Conservation (phyloP, 2,888 invertebrate genomes). For the Microplitis deprimator region DNA sequence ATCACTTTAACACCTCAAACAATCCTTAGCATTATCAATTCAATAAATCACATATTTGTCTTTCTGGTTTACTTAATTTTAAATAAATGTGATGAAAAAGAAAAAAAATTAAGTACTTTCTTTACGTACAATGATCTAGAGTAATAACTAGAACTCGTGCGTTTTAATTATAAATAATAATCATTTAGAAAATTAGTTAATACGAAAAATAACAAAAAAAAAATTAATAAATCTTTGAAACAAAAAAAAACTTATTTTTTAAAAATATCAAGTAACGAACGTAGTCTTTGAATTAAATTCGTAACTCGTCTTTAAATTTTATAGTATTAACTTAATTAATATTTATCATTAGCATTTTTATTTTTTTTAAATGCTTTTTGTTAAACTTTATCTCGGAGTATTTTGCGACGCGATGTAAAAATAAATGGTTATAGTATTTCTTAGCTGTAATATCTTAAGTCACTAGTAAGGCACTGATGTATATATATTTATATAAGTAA, state of each 20-base stretch:
- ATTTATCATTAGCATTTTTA: neutral
- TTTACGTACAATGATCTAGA: too few relatives aligned
- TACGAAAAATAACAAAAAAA: too few relatives aligned
- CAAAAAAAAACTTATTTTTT: neutral
- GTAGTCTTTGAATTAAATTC: neutral
- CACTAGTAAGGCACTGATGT: slow-evolving; percentile 33
- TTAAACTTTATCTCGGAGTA: slow-evolving; percentile 6
- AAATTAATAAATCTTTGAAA: too few relatives aligned
- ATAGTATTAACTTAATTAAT: slow-evolving; percentile 8
- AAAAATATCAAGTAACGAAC: neutral
- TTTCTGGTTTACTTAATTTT: neutral
- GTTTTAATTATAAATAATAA: too few relatives aligned
- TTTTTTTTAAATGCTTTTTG: neutral
- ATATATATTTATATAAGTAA: slow-evolving; percentile 5
- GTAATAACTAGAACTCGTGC: too few relatives aligned
- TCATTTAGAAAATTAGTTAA: too few relatives aligned
- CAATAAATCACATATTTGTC: neutral
- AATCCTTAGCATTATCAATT: neutral
- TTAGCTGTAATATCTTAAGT: neutral
- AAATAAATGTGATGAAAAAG: neutral
- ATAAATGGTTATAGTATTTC: neutral
- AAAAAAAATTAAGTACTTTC: neutral
- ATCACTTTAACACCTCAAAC: neutral
- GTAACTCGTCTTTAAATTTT: neutral
- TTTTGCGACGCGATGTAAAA: neutral